Percentiles rank a stretch among this genome's conserved stretches.
Evolutionary conservation across 2,888 invertebrate species (phyloP).

Genomic region (Choristoneura rosaceana): DNA sequence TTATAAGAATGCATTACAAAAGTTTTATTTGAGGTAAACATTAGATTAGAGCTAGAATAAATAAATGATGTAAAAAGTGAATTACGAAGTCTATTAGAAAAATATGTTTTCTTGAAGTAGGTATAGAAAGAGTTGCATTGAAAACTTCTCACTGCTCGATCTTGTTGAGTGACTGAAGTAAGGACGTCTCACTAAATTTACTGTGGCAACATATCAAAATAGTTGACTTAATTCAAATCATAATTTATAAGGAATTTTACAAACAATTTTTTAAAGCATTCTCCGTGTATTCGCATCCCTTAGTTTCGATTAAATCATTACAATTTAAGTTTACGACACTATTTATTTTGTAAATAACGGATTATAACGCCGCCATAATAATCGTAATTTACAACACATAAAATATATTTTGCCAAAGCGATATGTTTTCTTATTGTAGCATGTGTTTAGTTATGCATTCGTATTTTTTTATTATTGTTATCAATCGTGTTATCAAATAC

Average conservation of each 20-base stretch:
- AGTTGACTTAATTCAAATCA: neutral
- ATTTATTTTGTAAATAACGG: constrained; percentile 65
- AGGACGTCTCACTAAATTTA: constrained; percentile 38
- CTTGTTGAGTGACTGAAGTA: constrained; percentile 57
- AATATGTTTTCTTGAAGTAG: constrained; percentile 68
- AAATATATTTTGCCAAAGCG: constrained; percentile 75
- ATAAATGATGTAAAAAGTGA: constrained; percentile 57
- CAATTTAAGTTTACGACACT: constrained; percentile 25
- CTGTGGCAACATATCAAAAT: constrained; percentile 15
- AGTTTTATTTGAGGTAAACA: constrained; percentile 49
- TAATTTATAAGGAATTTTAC: neutral
- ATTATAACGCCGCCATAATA: constrained; percentile 62
- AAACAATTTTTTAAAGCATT: constrained; percentile 3
- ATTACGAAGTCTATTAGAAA: constrained; percentile 66
- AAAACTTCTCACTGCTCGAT: constrained; percentile 56
- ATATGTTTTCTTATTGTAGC: constrained; percentile 84
- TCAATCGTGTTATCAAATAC: constrained; percentile 81
- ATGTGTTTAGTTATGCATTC: constrained; percentile 71
- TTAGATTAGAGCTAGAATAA: constrained; percentile 55
- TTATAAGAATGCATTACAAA: constrained; percentile 65
- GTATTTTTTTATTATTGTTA: constrained; percentile 65
- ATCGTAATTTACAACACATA: constrained; percentile 52
- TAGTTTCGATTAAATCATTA: constrained; percentile 40
- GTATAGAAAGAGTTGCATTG: constrained; percentile 69
- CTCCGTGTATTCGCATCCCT: constrained; percentile 40